Percentiles rank a stretch among this genome's conserved stretches.
phyloP scores from a whole-genome alignment of 1,140 invertebrate genomes.

The Saccostrea cuccullata region DNA sequence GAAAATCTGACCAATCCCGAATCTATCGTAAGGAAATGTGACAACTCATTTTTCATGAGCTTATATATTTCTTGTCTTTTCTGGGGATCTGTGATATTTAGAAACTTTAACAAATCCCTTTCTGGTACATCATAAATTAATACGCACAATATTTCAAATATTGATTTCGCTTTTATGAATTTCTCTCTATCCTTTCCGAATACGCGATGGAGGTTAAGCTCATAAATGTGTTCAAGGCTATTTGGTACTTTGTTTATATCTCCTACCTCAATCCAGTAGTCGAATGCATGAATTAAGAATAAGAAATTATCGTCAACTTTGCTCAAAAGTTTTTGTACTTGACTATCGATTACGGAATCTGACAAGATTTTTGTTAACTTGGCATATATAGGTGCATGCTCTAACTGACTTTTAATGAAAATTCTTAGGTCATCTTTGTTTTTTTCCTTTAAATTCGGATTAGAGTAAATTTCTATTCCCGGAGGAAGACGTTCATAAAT shows the following conservation, averaged over 20 bases:
- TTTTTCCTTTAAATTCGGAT: not conserved
- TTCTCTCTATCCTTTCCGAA: not conserved
- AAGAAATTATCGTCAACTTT: not conserved
- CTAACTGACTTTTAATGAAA: not conserved
- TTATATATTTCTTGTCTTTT: not conserved
- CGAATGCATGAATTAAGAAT: too few relatives aligned
- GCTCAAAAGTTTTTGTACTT: conserved; percentile 11
- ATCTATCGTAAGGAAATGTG: not conserved
- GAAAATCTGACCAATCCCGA: not conserved
- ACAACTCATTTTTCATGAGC: not conserved
- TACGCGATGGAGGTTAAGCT: not conserved
- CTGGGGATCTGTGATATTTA: not conserved
- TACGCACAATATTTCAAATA: conserved; percentile 38
- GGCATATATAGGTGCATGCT: not conserved
- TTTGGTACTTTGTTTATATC: not conserved
- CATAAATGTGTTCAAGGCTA: not conserved
- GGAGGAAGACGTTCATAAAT: not conserved
- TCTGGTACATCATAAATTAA: not conserved
- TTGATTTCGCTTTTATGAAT: not conserved
- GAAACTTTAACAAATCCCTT: not conserved
- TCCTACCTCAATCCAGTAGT: not conserved
- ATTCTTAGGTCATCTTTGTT: not conserved
- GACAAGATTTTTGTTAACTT: not conserved
- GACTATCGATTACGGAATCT: not conserved
- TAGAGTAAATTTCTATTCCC: not conserved